Evolutionary conservation across 2,113 vertebrate species (phyloP), one percentile per base, ranked within the genome.

Genomic region (Piaya cayana): DNA sequence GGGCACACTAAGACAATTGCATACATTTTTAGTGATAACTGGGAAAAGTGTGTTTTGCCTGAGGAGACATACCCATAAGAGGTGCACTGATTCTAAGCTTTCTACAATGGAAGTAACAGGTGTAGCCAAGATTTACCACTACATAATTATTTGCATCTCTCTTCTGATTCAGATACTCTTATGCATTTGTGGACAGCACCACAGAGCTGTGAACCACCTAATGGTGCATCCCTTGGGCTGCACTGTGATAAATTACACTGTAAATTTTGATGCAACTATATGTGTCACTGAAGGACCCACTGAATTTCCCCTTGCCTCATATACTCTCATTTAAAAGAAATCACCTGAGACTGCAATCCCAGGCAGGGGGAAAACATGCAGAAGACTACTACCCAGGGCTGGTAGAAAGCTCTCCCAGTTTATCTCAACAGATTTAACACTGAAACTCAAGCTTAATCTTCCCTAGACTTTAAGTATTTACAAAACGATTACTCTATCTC

Each of bases 361-460:
- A 53, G 5, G 21, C 18, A 7, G 3, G 53, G 60, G 60, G n/a
- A 45, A 43, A 26, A 1, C 2, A 4, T 13, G 20, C 26, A 56
- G 42, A 15, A 43, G 12, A 32, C 14, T 69, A 15, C 6, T 49
- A 45, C 43, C 43, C 43, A 25, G 13, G 11, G 16, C 3, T 50
- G 17, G 56, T 14, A 65, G 21, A 71, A 86, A 45, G 47, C 8
- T 20, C 45, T 55, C n/a, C 6, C 32, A 47, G 20, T 75, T 84
- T 74, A 78, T 89, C 56, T 87, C 47, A 32, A 49, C 39, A 91
- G 36, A 65, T 7, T 36, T 32, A 58, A 71, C 39, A 37, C 49
- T 32, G 53, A 94, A 85, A 80, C 22, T 29, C 56, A 90, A 86
- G 23, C 34, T 64, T 36, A 68, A 80, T 68, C 70, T 93, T 84